Percentiles rank a stretch among this genome's conserved stretches.
Conservation (phyloP, 1,140 invertebrate species). For the Leptinotarsa undecemlineata region DNA sequence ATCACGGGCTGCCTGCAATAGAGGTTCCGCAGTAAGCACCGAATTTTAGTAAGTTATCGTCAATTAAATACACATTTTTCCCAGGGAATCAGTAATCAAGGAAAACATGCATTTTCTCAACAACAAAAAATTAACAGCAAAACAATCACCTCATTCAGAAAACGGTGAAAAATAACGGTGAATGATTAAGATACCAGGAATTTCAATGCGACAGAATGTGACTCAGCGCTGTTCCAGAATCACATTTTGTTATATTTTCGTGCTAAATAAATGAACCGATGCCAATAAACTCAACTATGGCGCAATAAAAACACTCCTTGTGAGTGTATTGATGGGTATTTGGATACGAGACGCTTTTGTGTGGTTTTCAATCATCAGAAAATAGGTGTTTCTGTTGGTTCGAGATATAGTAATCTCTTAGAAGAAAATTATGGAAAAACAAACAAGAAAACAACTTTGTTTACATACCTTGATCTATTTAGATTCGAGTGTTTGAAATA, state of each 20-base stretch:
- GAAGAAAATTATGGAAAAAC: too few species aligned
- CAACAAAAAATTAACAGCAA: not conserved
- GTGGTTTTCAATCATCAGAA: not conserved
- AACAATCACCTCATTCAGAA: not conserved
- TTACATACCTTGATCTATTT: too few species aligned
- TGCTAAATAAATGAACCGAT: slow-evolving; percentile 6
- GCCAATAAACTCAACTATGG: slow-evolving; percentile 1
- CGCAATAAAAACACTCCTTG: not conserved
- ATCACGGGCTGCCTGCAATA: too few species aligned
- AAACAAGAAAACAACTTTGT: too few species aligned
- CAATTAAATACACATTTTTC: too few species aligned
- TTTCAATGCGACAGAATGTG: not conserved
- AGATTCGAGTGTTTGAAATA: too few species aligned
- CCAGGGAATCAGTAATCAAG: too few species aligned
- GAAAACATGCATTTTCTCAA: not conserved
- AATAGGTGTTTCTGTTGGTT: not conserved
- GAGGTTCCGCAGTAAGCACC: too few species aligned
- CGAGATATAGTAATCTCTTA: too few species aligned
- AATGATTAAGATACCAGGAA: not conserved
- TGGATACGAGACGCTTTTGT: not conserved
- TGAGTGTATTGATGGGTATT: not conserved
- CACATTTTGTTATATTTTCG: slow-evolving; percentile 3
- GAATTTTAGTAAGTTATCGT: too few species aligned
- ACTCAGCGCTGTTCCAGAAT: not conserved
- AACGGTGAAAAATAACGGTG: not conserved